Evolutionary conservation across 2,888 invertebrate genomes (phyloP), one percentile per base, ranked within the genome.

Genomic region (Drosophila kanekoi): DNA sequence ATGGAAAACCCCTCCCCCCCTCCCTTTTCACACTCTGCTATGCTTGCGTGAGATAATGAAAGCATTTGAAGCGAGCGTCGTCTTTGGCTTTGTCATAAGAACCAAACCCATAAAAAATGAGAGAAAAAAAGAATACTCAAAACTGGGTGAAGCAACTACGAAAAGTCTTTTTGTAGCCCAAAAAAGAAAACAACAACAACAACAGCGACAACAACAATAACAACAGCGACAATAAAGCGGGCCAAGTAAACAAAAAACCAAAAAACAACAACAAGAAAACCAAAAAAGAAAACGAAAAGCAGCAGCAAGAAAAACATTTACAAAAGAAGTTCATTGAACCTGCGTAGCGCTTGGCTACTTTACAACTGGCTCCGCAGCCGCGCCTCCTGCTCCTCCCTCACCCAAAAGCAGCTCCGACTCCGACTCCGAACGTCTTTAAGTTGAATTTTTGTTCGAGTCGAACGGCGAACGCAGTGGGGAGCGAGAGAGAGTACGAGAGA

Each of bases 251-350:
- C 87, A 78, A 76, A 70, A 66, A 76, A 18, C 18, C 18, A 18
- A 18, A 58, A 49, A 52, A 28, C 5, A 23, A 23, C 23, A 23
- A 23, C 23, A 23, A 23, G 23, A 5, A 56, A 51, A 38, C 61
- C 74, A 51, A 66, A 67, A 44, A 78, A 66, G 41, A 43, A 61
- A 56, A 72, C 37, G 61, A 45, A 54, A 43, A 41, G 45, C 51
- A 67, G 61, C 67, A 76, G 70, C 71, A 68, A 72, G 75, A 61
- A 87, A 89, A 82, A 88, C 88, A 82, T 85, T 85, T 79, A 87
- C 77, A 79, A 89, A 88, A 87, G 72, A 80, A 85, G 88, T 77
- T 89, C 88, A 72, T 53, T 87, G 89, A 89, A 89, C 85, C 77
- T 69, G 72, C 80, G 66, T 72, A 81, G 73, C 64, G 60, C 63